Conservation (phyloP, 2,797 vertebrate genomes). For the Acestrorhynchus altus region DNA sequence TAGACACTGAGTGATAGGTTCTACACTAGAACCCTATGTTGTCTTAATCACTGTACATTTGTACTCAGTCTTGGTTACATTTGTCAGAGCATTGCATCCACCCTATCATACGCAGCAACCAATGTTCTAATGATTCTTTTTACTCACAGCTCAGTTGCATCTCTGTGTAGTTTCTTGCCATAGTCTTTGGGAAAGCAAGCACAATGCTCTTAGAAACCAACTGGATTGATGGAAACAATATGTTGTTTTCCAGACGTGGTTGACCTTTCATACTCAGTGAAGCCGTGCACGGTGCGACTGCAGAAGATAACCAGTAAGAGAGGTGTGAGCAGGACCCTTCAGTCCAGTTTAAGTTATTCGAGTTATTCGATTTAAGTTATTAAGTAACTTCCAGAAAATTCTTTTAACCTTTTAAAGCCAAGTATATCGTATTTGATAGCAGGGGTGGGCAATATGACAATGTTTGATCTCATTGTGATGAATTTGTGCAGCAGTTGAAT, state of each 20-base stretch:
- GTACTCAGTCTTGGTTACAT: no score
- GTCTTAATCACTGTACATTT: no score
- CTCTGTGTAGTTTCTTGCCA: slow-evolving; percentile 17
- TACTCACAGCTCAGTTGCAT: not conserved
- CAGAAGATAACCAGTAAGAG: slow-evolving; percentile 73
- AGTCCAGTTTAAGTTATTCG: slow-evolving; percentile 46
- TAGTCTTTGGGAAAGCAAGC: slow-evolving; percentile 37
- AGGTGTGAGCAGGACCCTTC: slow-evolving; percentile 55
- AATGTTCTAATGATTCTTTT: not conserved
- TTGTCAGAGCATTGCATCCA: no score
- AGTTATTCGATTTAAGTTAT: no score
- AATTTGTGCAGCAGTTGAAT: no score
- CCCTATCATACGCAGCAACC: no score
- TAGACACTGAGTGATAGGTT: no score
- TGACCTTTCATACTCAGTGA: slow-evolving; percentile 61
- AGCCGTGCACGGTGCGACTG: slow-evolving; percentile 76
- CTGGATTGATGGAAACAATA: slow-evolving; percentile 53
- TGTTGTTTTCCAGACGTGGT: slow-evolving; percentile 67
- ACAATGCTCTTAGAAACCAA: slow-evolving; percentile 18
- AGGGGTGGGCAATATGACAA: no score
- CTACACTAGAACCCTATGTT: no score
- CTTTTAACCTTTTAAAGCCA: not conserved
- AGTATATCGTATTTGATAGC: no score
- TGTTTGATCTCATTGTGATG: no score
- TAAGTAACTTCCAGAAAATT: slow-evolving; percentile 47